These are phyloP conservation scores for Ictalurus furcatus DNA, from an alignment of 2,113 vertebrate genomes.

Conservation along the genomic window DNA sequence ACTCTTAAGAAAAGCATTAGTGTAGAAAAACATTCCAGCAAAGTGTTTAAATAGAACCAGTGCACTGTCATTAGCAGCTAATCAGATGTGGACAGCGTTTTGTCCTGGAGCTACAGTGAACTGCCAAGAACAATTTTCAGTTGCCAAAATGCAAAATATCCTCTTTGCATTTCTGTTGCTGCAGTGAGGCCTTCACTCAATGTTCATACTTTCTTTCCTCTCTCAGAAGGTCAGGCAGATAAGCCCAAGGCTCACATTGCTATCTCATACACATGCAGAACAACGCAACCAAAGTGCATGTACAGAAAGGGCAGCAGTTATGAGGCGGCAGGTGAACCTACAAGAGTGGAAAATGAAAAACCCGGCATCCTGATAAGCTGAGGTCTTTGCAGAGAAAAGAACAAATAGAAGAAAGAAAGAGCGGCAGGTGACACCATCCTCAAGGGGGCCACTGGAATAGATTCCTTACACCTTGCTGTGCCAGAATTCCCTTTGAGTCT, in stretches of 20 bases:
- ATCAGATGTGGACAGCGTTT: constrained; percentile 41
- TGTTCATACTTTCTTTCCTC: neutral
- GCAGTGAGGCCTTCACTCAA: neutral
- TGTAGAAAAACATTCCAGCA: constrained; percentile 18
- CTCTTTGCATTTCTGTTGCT: constrained; percentile 46
- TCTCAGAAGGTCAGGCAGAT: constrained; percentile 42
- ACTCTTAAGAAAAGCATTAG: neutral
- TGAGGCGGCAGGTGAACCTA: constrained; percentile 17
- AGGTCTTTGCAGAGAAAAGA: constrained; percentile 11
- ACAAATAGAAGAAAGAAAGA: constrained; percentile 26
- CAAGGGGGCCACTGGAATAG: constrained; percentile 22
- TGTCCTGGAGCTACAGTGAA: constrained; percentile 9
- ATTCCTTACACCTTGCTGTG: constrained; percentile 47
- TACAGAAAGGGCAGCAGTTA: constrained; percentile 28
- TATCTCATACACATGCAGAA: constrained; percentile 37
- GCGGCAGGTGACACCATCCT: constrained; percentile 39
- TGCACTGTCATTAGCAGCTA: constrained; percentile 42
- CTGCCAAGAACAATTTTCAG: constrained; percentile 15
- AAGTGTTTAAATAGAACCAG: constrained; percentile 30
- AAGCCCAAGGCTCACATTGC: neutral
- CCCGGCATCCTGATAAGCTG: constrained; percentile 24
- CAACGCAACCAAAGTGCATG: neutral
- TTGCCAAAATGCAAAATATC: constrained; percentile 46
- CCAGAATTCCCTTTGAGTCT: constrained; percentile 33
- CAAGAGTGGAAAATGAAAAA: constrained; percentile 20